Conservation (phyloP, 2,797 vertebrate genomes). For the Mormyrops boulengeri region DNA sequence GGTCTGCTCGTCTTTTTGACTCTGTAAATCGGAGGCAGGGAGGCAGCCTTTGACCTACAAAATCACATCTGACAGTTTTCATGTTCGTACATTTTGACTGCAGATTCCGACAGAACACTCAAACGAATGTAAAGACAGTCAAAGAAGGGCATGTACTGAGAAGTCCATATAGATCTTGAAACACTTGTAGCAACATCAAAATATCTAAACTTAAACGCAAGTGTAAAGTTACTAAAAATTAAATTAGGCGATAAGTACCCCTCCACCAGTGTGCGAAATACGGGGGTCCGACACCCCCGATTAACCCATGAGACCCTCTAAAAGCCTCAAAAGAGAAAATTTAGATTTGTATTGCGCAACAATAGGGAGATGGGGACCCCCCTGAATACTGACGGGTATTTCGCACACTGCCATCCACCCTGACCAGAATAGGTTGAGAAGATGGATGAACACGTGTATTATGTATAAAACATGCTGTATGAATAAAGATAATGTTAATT, state of each 20-base stretch:
- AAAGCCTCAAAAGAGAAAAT: too few species aligned
- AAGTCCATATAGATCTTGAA: neutral
- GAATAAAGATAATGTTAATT: neutral
- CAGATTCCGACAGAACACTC: neutral
- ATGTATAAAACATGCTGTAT: neutral
- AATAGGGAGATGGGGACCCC: too few species aligned
- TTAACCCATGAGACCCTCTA: too few species aligned
- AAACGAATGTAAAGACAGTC: neutral
- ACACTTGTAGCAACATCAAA: neutral
- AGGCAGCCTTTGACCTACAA: constrained; percentile 77
- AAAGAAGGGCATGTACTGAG: neutral
- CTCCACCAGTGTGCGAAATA: neutral
- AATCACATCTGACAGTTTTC: constrained; percentile 17
- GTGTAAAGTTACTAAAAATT: neutral
- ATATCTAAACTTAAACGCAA: neutral
- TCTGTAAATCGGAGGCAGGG: constrained; percentile 77
- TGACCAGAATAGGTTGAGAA: neutral
- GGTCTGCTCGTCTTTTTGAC: constrained; percentile 78
- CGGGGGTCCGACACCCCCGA: too few species aligned
- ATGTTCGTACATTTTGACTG: neutral
- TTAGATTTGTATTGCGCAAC: too few species aligned
- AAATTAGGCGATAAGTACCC: neutral
- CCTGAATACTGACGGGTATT: too few species aligned
- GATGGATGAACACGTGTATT: neutral
- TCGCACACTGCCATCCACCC: neutral